Percentiles rank a stretch among this genome's conserved stretches.
These are phyloP conservation scores for Leptodactylus fallax DNA, from an alignment of 2,797 vertebrate species.

Conservation along the genomic window DNA sequence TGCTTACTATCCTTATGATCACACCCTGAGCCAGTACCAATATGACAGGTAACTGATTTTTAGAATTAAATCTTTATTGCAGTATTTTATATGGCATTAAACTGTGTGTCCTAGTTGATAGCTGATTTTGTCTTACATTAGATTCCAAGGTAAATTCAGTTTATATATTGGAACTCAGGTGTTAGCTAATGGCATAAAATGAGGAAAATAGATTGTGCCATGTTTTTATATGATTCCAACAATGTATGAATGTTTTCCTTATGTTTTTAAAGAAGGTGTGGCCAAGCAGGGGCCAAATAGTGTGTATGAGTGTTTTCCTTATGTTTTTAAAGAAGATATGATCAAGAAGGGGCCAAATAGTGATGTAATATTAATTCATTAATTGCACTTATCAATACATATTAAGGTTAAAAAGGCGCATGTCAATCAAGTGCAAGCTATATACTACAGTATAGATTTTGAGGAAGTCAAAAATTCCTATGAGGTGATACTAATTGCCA, in stretches of 20 bases:
- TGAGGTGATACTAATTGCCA: no score
- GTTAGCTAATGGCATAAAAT: no score
- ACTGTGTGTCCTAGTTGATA: background rate
- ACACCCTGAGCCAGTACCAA: constrained; percentile 92
- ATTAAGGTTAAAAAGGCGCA: no score
- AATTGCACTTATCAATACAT: background rate
- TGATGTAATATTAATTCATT: background rate
- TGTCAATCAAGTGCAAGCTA: no score
- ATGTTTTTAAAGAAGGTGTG: background rate
- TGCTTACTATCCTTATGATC: constrained; percentile 95
- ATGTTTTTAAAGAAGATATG: background rate
- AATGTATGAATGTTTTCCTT: background rate
- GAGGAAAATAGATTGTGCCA: background rate
- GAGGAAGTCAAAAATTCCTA: no score
- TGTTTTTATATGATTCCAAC: background rate
- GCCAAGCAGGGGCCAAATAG: background rate
- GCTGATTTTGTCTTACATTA: background rate
- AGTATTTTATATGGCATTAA: background rate
- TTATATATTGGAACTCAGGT: background rate
- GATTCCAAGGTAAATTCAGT: background rate
- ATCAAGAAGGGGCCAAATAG: background rate
- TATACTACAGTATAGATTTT: no score
- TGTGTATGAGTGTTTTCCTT: background rate
- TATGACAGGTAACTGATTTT: constrained; percentile 87
- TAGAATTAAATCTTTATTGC: background rate